phyloP scores from a whole-genome alignment of 2,888 invertebrate genomes.

The Spodoptera exigua region DNA sequence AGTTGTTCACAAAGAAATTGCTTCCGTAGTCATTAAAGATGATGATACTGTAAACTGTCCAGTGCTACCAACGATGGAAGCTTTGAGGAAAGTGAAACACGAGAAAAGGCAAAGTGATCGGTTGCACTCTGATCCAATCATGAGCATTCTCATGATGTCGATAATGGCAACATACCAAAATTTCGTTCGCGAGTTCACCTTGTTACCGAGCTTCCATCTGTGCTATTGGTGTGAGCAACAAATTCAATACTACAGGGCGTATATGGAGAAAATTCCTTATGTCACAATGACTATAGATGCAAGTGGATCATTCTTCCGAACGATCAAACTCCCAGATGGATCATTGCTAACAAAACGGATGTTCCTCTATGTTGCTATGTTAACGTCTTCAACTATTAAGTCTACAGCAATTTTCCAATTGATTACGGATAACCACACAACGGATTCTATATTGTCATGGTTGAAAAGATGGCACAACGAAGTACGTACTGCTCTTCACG shows the following conservation, averaged over 20 bases:
- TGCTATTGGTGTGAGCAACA: conserved; percentile 26
- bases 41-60: conserved; percentile 10
- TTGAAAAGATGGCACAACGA: conserved; percentile 29
- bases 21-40: conserved; percentile 19
- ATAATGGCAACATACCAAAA: conserved; percentile 19
- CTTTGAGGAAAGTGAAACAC: conserved; percentile 20
- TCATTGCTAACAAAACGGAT: conserved; percentile 21
- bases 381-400: conserved; percentile 17
- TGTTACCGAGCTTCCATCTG: conserved; percentile 16
- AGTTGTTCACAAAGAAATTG: conserved; percentile 30
- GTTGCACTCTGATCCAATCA: conserved; percentile 16
- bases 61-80: conserved; percentile 17
- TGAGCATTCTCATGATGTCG: conserved; percentile 1
- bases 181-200: conserved; percentile 18
- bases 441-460: conserved; percentile 31
- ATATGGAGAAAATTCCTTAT: conserved; percentile 18
- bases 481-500: conserved; percentile 13
- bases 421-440: conserved; percentile 19
- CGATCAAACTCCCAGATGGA: conserved; percentile 29
- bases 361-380: conserved; percentile 21
- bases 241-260: conserved; percentile 20
- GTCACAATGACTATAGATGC: conserved; percentile 30
- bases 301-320: conserved; percentile 21
- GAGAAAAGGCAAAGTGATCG: conserved; percentile 25
- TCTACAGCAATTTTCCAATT: conserved; percentile 21